Percentiles rank a stretch among this genome's conserved stretches.
Evolutionary conservation across 1,140 invertebrate genomes (phyloP).

Genomic region (Drosophila albomicans): DNA sequence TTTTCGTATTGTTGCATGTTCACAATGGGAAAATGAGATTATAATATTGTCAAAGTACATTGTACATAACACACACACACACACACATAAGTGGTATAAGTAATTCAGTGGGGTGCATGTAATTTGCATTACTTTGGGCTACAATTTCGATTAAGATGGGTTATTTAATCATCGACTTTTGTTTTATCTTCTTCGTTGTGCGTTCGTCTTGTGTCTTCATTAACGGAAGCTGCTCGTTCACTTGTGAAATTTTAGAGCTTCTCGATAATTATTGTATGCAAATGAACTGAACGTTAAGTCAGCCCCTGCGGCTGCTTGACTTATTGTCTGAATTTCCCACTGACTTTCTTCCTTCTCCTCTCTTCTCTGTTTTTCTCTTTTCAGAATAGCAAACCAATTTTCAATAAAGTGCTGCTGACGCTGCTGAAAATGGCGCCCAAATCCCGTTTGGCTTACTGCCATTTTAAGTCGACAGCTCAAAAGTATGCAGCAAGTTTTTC

Average conservation of each 20-base stretch:
- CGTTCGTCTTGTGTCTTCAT: background rate
- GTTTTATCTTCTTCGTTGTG: background rate
- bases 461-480: slow-evolving; percentile 23
- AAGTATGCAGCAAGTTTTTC: slow-evolving; percentile 44
- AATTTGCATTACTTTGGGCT: background rate
- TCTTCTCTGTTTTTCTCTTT: background rate
- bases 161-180: slow-evolving; percentile 3
- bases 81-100: background rate
- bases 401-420: slow-evolving; percentile 28
- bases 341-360: background rate
- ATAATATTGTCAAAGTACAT: background rate
- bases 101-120: background rate
- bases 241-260: slow-evolving; percentile 5
- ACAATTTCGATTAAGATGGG: background rate
- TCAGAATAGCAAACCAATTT: slow-evolving; percentile 1
- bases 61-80: no score
- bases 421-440: slow-evolving; percentile 17
- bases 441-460: slow-evolving; percentile 4
- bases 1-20: background rate
- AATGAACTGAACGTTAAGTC: slow-evolving; percentile 13
- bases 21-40: background rate
- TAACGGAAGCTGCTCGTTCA: slow-evolving; percentile 13
- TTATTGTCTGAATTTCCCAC: background rate
- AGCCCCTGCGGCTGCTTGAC: background rate
- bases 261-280: slow-evolving; percentile 20